These are phyloP conservation scores for Rhopalosiphum maidis DNA, from an alignment of 1,140 invertebrate species.

Conservation along the genomic window DNA sequence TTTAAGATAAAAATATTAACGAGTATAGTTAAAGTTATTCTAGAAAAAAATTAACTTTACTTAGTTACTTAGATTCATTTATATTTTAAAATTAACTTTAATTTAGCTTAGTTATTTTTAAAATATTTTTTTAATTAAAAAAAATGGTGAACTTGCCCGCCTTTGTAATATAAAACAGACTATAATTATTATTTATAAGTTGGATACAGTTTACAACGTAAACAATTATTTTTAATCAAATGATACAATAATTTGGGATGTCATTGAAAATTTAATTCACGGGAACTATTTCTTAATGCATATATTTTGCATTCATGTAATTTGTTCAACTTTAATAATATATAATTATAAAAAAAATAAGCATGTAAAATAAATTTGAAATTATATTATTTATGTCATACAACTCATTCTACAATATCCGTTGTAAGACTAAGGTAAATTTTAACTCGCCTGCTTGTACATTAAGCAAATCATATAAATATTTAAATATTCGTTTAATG, in stretches of 20 bases:
- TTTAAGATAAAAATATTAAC: too few relatives aligned
- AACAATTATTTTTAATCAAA: not conserved
- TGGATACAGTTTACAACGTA: not conserved
- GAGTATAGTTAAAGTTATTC: too few relatives aligned
- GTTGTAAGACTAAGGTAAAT: not conserved
- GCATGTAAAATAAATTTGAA: not conserved
- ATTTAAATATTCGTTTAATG: not conserved
- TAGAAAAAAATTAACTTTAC: too few relatives aligned
- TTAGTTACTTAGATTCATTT: too few relatives aligned
- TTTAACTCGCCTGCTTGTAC: not conserved
- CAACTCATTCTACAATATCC: not conserved
- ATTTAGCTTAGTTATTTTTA: too few relatives aligned
- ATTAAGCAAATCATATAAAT: not conserved
- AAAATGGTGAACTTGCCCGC: too few relatives aligned
- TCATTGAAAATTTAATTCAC: slow-evolving; percentile 5
- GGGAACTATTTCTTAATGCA: not conserved
- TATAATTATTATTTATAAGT: not conserved
- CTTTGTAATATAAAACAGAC: not conserved
- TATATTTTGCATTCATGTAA: not conserved
- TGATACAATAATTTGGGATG: not conserved
- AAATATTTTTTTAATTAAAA: too few relatives aligned
- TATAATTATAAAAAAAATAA: not conserved
- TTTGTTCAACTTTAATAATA: not conserved
- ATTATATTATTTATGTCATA: not conserved
- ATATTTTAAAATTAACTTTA: too few relatives aligned